Conservation (phyloP, 2,113 vertebrate species). For the Glaucidium brasilianum region DNA sequence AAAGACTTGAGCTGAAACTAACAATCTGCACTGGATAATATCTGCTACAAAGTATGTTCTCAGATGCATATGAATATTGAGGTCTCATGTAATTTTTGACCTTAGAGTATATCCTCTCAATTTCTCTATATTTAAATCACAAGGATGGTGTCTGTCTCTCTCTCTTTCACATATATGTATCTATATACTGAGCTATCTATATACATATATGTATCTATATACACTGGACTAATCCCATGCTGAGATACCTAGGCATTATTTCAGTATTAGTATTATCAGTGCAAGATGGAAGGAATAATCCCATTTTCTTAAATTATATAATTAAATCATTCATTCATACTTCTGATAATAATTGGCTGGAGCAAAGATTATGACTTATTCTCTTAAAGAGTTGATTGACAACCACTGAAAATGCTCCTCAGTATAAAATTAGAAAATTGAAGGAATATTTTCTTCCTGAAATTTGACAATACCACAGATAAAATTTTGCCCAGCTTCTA, state of each 20-base stretch:
- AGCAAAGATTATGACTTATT: background rate
- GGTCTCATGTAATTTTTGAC: background rate
- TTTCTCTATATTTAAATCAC: background rate
- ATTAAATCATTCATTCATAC: background rate
- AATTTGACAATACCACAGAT: background rate
- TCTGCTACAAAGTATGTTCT: background rate
- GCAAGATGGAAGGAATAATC: background rate
- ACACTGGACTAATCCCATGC: background rate
- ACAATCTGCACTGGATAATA: background rate
- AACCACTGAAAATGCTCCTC: background rate
- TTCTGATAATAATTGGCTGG: background rate
- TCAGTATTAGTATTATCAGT: background rate
- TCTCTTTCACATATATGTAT: background rate
- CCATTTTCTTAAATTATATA: background rate
- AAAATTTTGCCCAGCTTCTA: background rate
- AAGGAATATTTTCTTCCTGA: background rate
- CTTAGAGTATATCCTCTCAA: background rate
- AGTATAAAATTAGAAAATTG: background rate
- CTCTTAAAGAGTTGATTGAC: background rate
- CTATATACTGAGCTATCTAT: background rate
- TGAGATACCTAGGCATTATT: background rate
- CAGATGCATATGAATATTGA: background rate
- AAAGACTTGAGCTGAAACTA: background rate
- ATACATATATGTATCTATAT: too few species aligned
- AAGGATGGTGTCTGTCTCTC: background rate